A percentile compares a stretch with the other conserved stretches of the same genome.
Evolutionary conservation across 2,888 invertebrate species (phyloP).

Genomic region (Nemotelus nigrinus): DNA sequence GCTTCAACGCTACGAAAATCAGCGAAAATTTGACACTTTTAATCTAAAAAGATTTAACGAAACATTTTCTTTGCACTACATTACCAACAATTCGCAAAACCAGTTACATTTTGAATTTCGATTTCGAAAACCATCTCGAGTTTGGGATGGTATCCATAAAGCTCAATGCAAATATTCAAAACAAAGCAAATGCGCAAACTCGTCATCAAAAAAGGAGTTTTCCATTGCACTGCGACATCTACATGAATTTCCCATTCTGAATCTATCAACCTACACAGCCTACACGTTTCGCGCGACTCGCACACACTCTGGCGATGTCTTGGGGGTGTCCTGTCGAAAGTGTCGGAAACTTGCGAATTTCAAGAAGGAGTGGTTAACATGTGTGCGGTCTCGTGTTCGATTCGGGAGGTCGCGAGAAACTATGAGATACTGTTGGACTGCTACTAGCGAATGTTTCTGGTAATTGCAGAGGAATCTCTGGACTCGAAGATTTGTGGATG

Average conservation of each 20-base stretch:
- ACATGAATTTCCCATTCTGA: constrained; percentile 41
- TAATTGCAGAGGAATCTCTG: background rate
- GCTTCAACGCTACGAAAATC: too few species aligned
- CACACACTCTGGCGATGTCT: constrained; percentile 25
- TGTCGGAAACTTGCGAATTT: constrained; percentile 35
- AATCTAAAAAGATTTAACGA: too few species aligned
- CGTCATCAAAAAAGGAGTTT: constrained; percentile 9
- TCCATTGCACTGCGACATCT: constrained; percentile 33
- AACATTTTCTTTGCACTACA: background rate
- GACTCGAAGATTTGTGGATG: too few species aligned
- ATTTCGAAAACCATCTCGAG: constrained; percentile 21
- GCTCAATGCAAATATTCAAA: constrained; percentile 51
- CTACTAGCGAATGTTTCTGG: background rate
- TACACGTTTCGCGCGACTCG: constrained; percentile 12
- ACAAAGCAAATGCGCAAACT: constrained; percentile 48
- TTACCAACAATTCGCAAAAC: constrained; percentile 21
- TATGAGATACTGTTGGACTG: constrained; percentile 9
- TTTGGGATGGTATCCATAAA: constrained; percentile 30
- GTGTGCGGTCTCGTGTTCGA: background rate
- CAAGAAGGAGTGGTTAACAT: background rate
- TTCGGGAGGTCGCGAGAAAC: background rate
- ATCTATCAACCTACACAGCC: constrained; percentile 44
- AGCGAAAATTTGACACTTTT: too few species aligned
- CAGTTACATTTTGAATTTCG: constrained; percentile 3
- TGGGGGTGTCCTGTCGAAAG: constrained; percentile 45